Conservation (phyloP, 2,113 vertebrate species). For the Calidris pygmaea region DNA sequence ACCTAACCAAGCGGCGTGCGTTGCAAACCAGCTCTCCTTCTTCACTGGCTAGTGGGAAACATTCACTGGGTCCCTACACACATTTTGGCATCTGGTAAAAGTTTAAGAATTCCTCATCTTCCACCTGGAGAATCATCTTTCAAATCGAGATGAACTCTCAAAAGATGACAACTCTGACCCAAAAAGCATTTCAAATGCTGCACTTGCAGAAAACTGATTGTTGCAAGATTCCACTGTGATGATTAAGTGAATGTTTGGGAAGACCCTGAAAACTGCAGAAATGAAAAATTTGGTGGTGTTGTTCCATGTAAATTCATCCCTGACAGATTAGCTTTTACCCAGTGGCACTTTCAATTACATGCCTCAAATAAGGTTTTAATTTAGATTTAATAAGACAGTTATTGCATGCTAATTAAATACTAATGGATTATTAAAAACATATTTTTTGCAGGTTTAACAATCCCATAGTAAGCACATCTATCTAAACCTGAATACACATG, state of each 20-base stretch:
- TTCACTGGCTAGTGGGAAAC: neutral
- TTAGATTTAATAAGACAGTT: constrained; percentile 73
- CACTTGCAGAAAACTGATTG: constrained; percentile 36
- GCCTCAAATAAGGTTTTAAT: constrained; percentile 69
- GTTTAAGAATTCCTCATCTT: constrained; percentile 40
- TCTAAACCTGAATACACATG: constrained; percentile 60
- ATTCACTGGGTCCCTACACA: neutral
- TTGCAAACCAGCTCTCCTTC: neutral
- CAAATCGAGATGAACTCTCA: constrained; percentile 34
- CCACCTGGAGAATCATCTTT: constrained; percentile 13
- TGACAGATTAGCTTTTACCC: constrained; percentile 65
- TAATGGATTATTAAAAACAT: constrained; percentile 71
- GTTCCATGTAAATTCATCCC: constrained; percentile 45
- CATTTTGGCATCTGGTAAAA: constrained; percentile 41
- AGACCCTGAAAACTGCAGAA: constrained; percentile 41
- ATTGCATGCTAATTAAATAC: constrained; percentile 71
- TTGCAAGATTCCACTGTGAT: constrained; percentile 46
- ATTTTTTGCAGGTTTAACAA: constrained; percentile 69
- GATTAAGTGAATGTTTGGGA: constrained; percentile 36
- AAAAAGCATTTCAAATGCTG: constrained; percentile 42
- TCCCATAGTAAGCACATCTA: constrained; percentile 37
- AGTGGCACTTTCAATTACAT: constrained; percentile 70
- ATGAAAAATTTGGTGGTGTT: constrained; percentile 37
- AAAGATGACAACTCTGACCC: constrained; percentile 39
- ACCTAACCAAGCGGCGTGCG: neutral